Evolutionary conservation across 2,797 vertebrate species (phyloP), one percentile per base, ranked within the genome.

Genomic region (Sebastiscus albofasciatus): DNA sequence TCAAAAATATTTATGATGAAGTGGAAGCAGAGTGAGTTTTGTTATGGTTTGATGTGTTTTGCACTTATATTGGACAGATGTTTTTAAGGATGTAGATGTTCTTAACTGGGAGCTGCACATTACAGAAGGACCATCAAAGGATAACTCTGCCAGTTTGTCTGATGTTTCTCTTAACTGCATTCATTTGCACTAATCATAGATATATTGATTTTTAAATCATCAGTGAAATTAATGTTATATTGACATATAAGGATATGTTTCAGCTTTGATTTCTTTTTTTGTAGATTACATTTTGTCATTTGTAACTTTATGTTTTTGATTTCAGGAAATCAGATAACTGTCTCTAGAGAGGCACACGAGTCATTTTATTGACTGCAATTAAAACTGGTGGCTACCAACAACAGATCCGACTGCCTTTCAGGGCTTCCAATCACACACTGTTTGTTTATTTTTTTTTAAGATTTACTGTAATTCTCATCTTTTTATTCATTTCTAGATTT

Each of bases 131-230:
- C 31, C 31, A 52, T 75, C 11, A 85, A 77, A 78, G 52, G 4
- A 59, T 26, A 18, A 10, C 5, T 33, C 56, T 29, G 22, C 8
- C 9, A 73, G 52, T 14, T 46, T 33, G 4, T 75, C 26, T 79
- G 29, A 56, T 70, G 36, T 79, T 76, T 59, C 46, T 78, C 52
- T 54, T 33, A 67, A 20, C 16, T 71, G 61, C 31, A 67, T 72
- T 70, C 0, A 85, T 85, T 79, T 82, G 18, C 72, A 64, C 36
- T 72, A 36, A 80, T 77, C 24, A 42, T 16, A 77, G 7, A 39
- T 31, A 6, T 20, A 49, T 82, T 16, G 77, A 64, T 67, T 3
- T 69, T 83, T 62, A 13, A 49, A 62, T 46, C 55, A n/a, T 72
- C 67, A 72, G n/a, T 18, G 4, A n/a, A 24, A 59, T 64, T 58